Base-by-base conservation (phyloP, 2,888 invertebrate genomes). In the Cotesia congregata region DNA sequence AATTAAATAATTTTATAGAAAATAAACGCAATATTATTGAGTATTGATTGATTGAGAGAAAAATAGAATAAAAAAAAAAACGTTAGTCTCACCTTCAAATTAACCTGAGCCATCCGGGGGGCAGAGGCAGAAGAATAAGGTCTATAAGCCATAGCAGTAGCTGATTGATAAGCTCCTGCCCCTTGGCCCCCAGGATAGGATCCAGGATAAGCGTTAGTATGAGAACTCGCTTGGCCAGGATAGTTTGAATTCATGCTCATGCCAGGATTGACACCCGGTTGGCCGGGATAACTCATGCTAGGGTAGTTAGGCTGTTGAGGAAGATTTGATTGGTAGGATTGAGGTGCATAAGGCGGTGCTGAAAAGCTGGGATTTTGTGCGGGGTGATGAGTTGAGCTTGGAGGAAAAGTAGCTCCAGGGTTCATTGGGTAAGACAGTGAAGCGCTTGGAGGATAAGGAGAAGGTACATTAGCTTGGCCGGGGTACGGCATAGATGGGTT, bases 141-240 rank as follows among this genome's bases (percentile, higher is more conserved):
- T 70, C 78, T 79, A 38, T 76, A 61, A 50, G 82, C 75, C 61
- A 80, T 76, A n/a, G 81, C 74, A 78, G 81, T 78, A 60, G 84
- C 80, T 69, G 82, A 75, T 81, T 82, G 74, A 76, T 85, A 80
- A 77, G 82, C 81, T 74, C 83, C 82, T 82, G 77, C 82, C 83
- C 86, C 88, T 84, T 85, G 87, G 84, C 88, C 88, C 87, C 87
- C 88, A 75, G 85, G 83, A 83, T 85, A 84, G 77, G 82, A 83
- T 77, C 84, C 83, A 80, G 82, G 83, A 74, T 83, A 83, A 78
- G 80, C 69, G 61, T 59, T 76, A 74, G 76, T 69, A 60, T 79
- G 80, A 75, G 81, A 69, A 80, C 67, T 77, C 12, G 80, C 70
- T 20, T 73, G 74, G 15, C 50, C 59, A 7, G 76, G 64, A 65